Percentiles rank a stretch among this genome's conserved stretches.
Conservation (phyloP, 2,113 vertebrate genomes). For the Macquaria ambigua region DNA sequence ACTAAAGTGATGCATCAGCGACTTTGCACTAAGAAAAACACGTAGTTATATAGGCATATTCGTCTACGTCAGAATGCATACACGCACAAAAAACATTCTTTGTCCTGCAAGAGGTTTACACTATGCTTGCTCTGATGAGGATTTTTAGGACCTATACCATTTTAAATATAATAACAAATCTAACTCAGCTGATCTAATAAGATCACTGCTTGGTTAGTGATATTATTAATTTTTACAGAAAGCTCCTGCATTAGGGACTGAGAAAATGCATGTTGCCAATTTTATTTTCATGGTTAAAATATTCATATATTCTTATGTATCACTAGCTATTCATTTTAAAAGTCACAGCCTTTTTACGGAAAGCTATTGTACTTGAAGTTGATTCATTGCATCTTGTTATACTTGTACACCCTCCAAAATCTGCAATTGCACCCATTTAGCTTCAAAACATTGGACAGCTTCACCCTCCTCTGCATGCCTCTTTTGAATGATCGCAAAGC, state of each 20-base stretch:
- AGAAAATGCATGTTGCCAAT: background rate
- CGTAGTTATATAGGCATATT: background rate
- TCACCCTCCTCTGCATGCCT: background rate
- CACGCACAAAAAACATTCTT: background rate
- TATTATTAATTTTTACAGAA: background rate
- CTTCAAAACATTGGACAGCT: background rate
- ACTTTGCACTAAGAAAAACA: background rate
- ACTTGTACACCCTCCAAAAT: conserved; percentile 1
- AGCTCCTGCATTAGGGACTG: background rate
- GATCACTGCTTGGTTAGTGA: background rate
- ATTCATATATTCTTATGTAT: conserved; percentile 23
- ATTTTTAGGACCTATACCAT: background rate
- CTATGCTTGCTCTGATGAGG: background rate
- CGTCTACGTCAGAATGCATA: background rate
- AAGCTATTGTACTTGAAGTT: conserved; percentile 25
- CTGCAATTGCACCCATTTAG: background rate
- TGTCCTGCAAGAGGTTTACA: background rate
- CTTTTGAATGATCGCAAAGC: conserved; percentile 10
- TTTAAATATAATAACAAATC: background rate
- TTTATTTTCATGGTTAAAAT: conserved; percentile 36
- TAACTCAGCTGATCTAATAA: background rate
- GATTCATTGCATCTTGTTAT: conserved; percentile 28
- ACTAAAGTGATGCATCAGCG: background rate
- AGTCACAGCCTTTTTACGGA: background rate
- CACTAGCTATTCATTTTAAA: conserved; percentile 23